Conservation (phyloP, 2,888 invertebrate species). For the Pteria penguin region DNA sequence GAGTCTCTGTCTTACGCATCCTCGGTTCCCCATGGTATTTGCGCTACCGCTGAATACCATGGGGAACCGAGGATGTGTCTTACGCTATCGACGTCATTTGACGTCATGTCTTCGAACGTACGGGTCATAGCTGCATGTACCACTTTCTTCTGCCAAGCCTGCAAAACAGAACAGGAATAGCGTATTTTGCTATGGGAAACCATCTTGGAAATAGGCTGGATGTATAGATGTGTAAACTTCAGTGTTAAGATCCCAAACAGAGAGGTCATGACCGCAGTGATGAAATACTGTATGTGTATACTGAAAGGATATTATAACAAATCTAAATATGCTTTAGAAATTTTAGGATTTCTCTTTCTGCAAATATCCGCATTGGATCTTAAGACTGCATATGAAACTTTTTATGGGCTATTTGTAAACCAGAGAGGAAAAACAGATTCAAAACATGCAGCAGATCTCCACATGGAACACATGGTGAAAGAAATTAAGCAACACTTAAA, state of each 20-base stretch:
- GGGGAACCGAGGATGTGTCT: too few relatives aligned
- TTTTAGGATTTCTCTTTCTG: constrained; percentile 5
- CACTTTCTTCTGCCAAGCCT: neutral
- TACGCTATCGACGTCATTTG: too few relatives aligned
- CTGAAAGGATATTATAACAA: constrained; percentile 23
- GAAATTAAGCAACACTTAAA: constrained; percentile 9
- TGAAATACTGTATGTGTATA: constrained; percentile 18
- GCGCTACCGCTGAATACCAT: too few relatives aligned
- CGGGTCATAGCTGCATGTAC: too few relatives aligned
- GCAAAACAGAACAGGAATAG: constrained; percentile 1
- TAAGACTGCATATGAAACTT: constrained; percentile 15
- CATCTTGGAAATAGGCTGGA: constrained; percentile 9
- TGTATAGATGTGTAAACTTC: neutral
- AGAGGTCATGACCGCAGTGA: neutral
- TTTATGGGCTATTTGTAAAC: constrained; percentile 26
- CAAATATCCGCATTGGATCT: constrained; percentile 3
- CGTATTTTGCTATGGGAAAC: constrained; percentile 1
- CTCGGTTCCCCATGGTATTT: too few relatives aligned
- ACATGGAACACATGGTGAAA: constrained; percentile 18
- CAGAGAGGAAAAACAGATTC: constrained; percentile 6
- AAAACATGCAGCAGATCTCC: constrained; percentile 14
- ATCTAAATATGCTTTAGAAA: constrained; percentile 30
- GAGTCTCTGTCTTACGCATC: too few relatives aligned
- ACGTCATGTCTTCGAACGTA: too few relatives aligned
- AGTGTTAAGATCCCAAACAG: constrained; percentile 2